Percentiles rank a stretch among this genome's conserved stretches.
Evolutionary conservation across 2,113 vertebrate genomes (phyloP).

Genomic region (Kryptolebias marmoratus): DNA sequence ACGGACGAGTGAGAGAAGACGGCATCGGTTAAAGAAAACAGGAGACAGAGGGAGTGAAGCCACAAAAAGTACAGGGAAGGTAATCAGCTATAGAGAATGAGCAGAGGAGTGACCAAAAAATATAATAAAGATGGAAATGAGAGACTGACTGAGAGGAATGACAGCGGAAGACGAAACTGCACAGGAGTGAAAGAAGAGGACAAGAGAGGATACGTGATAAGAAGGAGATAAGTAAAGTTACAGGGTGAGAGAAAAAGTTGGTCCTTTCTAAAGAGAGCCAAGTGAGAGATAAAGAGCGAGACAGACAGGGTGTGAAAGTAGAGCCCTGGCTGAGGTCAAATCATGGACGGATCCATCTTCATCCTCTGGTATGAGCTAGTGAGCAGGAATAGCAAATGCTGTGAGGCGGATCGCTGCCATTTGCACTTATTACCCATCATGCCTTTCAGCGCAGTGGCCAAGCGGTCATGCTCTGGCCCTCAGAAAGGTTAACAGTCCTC

Average conservation of each 20-base stretch:
- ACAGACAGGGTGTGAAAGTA: slow-evolving; percentile 45
- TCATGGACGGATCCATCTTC: slow-evolving; percentile 64
- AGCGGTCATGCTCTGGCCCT: slow-evolving; percentile 67
- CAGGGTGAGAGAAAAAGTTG: slow-evolving; percentile 33
- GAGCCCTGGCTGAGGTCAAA: slow-evolving; percentile 61
- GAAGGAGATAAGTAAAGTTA: slow-evolving; percentile 40
- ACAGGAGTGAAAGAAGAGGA: slow-evolving; percentile 38
- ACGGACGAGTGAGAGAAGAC: slow-evolving; percentile 29
- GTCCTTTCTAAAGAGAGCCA: slow-evolving; percentile 33
- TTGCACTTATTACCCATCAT: slow-evolving; percentile 81
- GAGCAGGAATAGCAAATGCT: slow-evolving; percentile 50
- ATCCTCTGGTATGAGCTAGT: slow-evolving; percentile 62
- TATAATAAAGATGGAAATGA: slow-evolving; percentile 50
- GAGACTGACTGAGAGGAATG: slow-evolving; percentile 22
- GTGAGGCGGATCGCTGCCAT: slow-evolving; percentile 73
- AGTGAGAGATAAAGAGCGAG: slow-evolving; percentile 46
- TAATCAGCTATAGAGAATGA: slow-evolving; percentile 55
- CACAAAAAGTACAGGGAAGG: slow-evolving; percentile 46
- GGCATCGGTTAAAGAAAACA: slow-evolving; percentile 43
- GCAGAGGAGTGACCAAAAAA: slow-evolving; percentile 44
- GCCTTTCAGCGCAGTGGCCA: slow-evolving; percentile 72
- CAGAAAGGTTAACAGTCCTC: slow-evolving; percentile 69
- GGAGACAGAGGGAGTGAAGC: slow-evolving; percentile 41
- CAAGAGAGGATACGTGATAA: slow-evolving; percentile 39
- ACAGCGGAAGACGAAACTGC: slow-evolving; percentile 31